Conservation (phyloP, 2,797 vertebrate species). For the Poeciliopsis presidionis region DNA sequence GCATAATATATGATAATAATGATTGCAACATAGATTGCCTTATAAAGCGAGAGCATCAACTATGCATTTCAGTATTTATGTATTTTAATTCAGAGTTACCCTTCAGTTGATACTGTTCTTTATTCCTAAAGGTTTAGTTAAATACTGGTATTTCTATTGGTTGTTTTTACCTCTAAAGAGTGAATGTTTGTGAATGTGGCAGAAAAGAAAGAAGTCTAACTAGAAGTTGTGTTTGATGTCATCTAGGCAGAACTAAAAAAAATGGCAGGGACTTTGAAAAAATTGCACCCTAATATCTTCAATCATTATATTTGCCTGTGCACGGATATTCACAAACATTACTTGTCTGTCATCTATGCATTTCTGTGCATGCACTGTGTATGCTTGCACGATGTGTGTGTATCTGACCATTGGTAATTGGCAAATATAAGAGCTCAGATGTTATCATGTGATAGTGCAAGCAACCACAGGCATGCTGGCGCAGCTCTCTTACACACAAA, state of each 20-base stretch:
- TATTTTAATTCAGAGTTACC: slow-evolving; percentile 22
- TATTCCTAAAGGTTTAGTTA: slow-evolving; percentile 6
- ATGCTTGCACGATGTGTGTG: neutral
- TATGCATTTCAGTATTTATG: neutral
- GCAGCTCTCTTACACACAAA: slow-evolving; percentile 41
- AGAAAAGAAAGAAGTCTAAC: neutral
- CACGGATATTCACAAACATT: neutral
- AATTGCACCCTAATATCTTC: slow-evolving; percentile 13
- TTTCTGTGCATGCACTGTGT: slow-evolving; percentile 6
- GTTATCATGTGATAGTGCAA: slow-evolving; percentile 33
- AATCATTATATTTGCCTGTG: slow-evolving; percentile 10
- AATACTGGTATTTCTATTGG: slow-evolving; percentile 23
- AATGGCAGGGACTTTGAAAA: neutral
- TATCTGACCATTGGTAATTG: slow-evolving; percentile 23
- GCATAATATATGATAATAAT: neutral
- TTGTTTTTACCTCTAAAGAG: slow-evolving; percentile 3
- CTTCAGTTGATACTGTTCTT: slow-evolving; percentile 15
- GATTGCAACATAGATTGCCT: neutral
- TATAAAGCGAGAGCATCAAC: slow-evolving; percentile 2
- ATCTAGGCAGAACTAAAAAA: slow-evolving; percentile 3
- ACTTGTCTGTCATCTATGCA: neutral
- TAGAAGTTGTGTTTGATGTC: slow-evolving; percentile 7
- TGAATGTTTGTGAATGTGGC: neutral
- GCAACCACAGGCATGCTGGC: slow-evolving; percentile 43
- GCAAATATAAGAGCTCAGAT: slow-evolving; percentile 39